phyloP scores from a whole-genome alignment of 2,888 invertebrate genomes.

The Sylvicola fuscatus region DNA sequence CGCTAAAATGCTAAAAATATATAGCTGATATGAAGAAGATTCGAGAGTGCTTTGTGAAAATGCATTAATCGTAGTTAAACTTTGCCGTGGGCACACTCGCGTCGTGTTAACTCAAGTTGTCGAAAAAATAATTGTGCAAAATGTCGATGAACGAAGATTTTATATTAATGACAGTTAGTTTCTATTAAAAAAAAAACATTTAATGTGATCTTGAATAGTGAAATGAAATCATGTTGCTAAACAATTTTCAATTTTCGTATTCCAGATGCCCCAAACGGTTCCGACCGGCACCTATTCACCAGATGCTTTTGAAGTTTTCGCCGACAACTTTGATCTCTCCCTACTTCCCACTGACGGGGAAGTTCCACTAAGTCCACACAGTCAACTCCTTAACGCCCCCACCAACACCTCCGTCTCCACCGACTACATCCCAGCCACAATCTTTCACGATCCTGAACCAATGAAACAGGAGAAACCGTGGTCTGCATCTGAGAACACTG shows the following conservation, averaged over 20 bases:
- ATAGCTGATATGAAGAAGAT: no score
- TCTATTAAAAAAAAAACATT: no score
- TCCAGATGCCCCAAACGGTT: constrained; percentile 1
- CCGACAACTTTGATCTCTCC: constrained; percentile 49
- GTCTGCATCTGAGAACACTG: constrained; percentile 6
- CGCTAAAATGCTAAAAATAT: no score
- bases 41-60: no score
- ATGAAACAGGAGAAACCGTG: constrained; percentile 9
- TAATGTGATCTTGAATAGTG: no score
- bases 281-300: constrained; percentile 9
- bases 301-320: constrained; percentile 22
- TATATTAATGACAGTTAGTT: no score
- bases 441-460: constrained; percentile 8
- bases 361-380: constrained; percentile 27
- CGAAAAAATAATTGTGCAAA: no score
- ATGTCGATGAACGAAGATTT: no score
- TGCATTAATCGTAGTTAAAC: no score
- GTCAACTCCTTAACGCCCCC: constrained; percentile 11
- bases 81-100: no score
- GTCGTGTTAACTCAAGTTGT: no score
- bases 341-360: constrained; percentile 41
- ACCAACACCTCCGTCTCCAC: constrained; percentile 5
- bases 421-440: constrained; percentile 15
- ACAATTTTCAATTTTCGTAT: background rate
- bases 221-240: no score